Percentiles rank a stretch among this genome's conserved stretches.
phyloP scores from a whole-genome alignment of 2,888 invertebrate genomes.

The Platerodrilus igneus region DNA sequence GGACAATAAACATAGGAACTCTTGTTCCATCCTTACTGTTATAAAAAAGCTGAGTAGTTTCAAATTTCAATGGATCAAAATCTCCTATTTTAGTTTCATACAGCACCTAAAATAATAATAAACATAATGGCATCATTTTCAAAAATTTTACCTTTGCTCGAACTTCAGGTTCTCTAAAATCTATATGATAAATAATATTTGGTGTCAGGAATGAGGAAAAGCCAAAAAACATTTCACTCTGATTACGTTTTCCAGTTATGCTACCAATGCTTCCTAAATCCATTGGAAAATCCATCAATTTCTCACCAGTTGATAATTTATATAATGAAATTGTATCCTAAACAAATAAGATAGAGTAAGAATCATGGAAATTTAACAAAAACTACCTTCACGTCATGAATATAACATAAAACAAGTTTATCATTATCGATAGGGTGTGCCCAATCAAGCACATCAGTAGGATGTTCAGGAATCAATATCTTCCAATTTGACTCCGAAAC shows the following conservation, averaged over 20 bases:
- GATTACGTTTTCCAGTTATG: conserved; percentile 79
- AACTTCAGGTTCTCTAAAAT: conserved; percentile 63
- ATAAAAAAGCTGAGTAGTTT: conserved; percentile 88
- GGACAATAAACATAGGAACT: conserved; percentile 93
- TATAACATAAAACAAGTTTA: conserved; percentile 81
- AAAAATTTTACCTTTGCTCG: conserved; percentile 54
- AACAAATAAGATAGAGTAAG: conserved; percentile 1
- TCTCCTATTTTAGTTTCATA: conserved; percentile 82
- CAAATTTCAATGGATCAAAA: conserved; percentile 72
- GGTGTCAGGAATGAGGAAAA: conserved; percentile 94
- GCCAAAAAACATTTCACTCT: conserved; percentile 87
- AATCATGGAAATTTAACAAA: neutral
- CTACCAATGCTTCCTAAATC: conserved; percentile 84
- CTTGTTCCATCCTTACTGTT: conserved; percentile 87
- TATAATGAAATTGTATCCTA: conserved; percentile 82
- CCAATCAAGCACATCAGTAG: conserved; percentile 87
- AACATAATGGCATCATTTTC: conserved; percentile 4
- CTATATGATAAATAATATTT: conserved; percentile 78
- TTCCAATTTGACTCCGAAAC: conserved; percentile 74
- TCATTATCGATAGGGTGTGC: conserved; percentile 78
- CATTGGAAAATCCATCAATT: conserved; percentile 70
- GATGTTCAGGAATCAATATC: conserved; percentile 77
- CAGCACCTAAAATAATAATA: conserved; percentile 57
- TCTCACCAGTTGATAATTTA: conserved; percentile 65
- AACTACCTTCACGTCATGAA: conserved; percentile 88